phyloP scores from a whole-genome alignment of 2,888 invertebrate species.

The Cosmopolites sordidus region DNA sequence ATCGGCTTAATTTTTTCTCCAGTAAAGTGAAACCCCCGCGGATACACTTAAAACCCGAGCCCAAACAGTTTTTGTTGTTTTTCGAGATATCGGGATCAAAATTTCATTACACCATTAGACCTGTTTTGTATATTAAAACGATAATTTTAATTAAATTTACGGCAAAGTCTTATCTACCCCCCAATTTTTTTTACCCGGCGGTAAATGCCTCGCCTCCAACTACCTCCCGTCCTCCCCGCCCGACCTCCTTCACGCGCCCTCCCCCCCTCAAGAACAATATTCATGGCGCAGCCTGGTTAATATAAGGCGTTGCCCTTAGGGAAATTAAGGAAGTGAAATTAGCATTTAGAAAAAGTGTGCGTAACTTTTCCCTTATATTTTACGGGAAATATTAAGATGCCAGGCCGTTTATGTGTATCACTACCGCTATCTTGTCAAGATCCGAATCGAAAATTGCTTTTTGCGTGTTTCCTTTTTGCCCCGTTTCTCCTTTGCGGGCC shows the following conservation, averaged over 20 bases:
- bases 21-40: background rate
- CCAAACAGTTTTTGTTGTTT: slow-evolving; percentile 2
- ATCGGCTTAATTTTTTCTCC: too few species aligned
- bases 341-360: slow-evolving; percentile 28
- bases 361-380: slow-evolving; percentile 25
- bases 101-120: slow-evolving; percentile 20
- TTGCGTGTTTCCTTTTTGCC: slow-evolving; percentile 15
- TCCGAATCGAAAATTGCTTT: slow-evolving; percentile 23
- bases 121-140: slow-evolving; percentile 25
- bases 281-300: slow-evolving; percentile 28
- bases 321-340: slow-evolving; percentile 29
- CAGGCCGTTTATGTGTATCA: slow-evolving; percentile 20
- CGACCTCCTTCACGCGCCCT: too few species aligned
- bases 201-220: slow-evolving; percentile 22
- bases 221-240: too few species aligned
- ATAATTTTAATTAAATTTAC: slow-evolving; percentile 28
- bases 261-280: slow-evolving; percentile 20
- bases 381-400: slow-evolving; percentile 26
- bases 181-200: slow-evolving; percentile 19
- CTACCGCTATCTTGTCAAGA: slow-evolving; percentile 17
- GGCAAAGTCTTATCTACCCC: slow-evolving; percentile 26
- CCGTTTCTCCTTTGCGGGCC: background rate
- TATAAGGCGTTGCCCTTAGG: slow-evolving; percentile 28
- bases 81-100: slow-evolving; percentile 12
- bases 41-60: slow-evolving; percentile 6